Conservation (phyloP, 2,888 invertebrate genomes). For the Trachelus iudaicus region DNA sequence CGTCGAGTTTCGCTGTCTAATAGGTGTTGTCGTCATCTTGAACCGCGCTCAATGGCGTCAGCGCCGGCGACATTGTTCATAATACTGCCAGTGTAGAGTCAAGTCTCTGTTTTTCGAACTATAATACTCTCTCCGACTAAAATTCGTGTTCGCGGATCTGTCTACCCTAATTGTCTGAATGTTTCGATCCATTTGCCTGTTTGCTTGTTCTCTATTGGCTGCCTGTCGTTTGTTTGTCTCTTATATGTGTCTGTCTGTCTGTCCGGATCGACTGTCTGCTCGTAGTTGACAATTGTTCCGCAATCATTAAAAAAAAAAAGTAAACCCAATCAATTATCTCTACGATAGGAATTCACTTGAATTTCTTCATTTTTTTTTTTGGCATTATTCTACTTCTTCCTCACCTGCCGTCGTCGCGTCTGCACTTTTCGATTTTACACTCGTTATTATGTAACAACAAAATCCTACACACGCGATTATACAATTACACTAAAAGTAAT, state of each 20-base stretch:
- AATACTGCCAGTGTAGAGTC: conserved; percentile 60
- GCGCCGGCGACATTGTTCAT: conserved; percentile 50
- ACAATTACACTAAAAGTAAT: conserved; percentile 16
- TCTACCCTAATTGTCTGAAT: background rate
- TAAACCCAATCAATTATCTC: background rate
- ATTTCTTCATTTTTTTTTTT: background rate
- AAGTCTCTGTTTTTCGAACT: conserved; percentile 46
- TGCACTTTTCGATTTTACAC: conserved; percentile 34
- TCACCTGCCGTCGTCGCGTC: conserved; percentile 40
- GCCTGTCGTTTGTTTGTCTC: conserved; percentile 7
- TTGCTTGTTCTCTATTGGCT: background rate
- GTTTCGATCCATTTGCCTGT: background rate
- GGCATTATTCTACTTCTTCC: background rate
- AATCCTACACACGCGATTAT: conserved; percentile 16
- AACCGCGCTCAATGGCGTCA: conserved; percentile 28
- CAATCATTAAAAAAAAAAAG: conserved; percentile 9
- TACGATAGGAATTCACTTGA: background rate
- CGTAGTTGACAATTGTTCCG: background rate
- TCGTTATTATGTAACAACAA: conserved; percentile 5
- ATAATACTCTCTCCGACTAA: conserved; percentile 44
- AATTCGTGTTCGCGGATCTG: conserved; percentile 1
- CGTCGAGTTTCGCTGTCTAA: conserved; percentile 51
- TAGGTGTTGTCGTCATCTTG: conserved; percentile 36
- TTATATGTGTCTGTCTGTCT: conserved; percentile 9
- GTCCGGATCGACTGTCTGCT: background rate